Conservation (phyloP, 2,888 invertebrate species). For the Harpalus rubripes region DNA sequence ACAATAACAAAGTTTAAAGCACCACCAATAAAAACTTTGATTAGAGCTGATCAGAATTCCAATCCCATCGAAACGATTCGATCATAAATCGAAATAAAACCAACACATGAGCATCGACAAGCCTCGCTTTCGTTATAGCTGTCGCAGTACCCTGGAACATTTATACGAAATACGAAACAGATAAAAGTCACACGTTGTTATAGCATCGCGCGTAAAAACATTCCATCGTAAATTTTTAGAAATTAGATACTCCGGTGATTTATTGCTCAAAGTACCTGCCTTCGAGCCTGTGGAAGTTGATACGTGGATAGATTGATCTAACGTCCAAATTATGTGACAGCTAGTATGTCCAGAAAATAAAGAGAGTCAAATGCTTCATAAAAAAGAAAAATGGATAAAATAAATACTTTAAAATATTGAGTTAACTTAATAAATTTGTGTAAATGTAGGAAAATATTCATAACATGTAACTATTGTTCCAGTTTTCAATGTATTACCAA, state of each 20-base stretch:
- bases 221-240: conserved; percentile 64
- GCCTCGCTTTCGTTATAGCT: conserved; percentile 34
- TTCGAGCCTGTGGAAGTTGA: conserved; percentile 33
- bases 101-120: conserved; percentile 29
- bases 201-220: conserved; percentile 60
- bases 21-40: conserved; percentile 49
- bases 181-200: conserved; percentile 66
- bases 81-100: conserved; percentile 47
- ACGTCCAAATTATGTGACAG: background rate
- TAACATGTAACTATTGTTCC: too few relatives aligned
- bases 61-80: conserved; percentile 49
- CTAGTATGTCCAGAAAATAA: background rate
- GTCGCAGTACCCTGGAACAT: conserved; percentile 11
- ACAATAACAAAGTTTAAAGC: conserved; percentile 45
- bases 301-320: conserved; percentile 5
- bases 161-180: conserved; percentile 56
- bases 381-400: too few relatives aligned
- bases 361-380: too few relatives aligned
- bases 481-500: too few relatives aligned
- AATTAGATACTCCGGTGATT: conserved; percentile 65
- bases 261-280: conserved; percentile 42
- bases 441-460: too few relatives aligned
- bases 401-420: too few relatives aligned
- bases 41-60: conserved; percentile 48
- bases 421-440: too few relatives aligned